A percentile compares a stretch with the other conserved stretches of the same genome.
Evolutionary conservation across 2,888 invertebrate genomes (phyloP).

Genomic region (Xanthorhoe spadicearia): DNA sequence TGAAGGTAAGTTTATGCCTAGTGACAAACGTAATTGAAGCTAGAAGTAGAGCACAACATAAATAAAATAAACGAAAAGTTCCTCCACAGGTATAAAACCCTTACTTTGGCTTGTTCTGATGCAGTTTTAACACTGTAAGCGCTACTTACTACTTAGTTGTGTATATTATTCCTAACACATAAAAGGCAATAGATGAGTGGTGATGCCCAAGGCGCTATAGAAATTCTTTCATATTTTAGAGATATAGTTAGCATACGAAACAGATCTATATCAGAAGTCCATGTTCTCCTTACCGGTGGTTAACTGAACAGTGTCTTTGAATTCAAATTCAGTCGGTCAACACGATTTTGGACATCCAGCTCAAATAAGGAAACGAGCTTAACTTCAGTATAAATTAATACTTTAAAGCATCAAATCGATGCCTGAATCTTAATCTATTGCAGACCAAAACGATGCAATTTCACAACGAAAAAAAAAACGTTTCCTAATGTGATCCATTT

Average conservation of each 20-base stretch:
- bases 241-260: no score
- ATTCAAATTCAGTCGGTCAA: no score
- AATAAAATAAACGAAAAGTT: slow-evolving; percentile 11
- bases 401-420: slow-evolving; percentile 24
- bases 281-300: no score
- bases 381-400: slow-evolving; percentile 14
- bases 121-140: neutral
- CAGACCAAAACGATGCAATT: slow-evolving; percentile 55
- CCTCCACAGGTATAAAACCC: neutral
- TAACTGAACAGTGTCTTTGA: no score
- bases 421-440: slow-evolving; percentile 40
- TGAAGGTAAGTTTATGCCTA: slow-evolving; percentile 31
- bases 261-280: no score
- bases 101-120: neutral
- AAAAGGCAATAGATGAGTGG: no score
- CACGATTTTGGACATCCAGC: neutral
- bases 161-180: neutral
- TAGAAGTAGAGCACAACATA: slow-evolving; percentile 30
- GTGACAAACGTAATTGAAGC: slow-evolving; percentile 30
- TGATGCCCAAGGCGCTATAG: no score
- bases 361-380: neutral
- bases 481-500: slow-evolving; percentile 81
- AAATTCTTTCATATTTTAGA: no score
- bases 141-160: neutral
- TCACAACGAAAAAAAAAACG: slow-evolving; percentile 62